Evolutionary conservation across 2,797 vertebrate species (phyloP).

Genomic region (Nothura maculosa): DNA sequence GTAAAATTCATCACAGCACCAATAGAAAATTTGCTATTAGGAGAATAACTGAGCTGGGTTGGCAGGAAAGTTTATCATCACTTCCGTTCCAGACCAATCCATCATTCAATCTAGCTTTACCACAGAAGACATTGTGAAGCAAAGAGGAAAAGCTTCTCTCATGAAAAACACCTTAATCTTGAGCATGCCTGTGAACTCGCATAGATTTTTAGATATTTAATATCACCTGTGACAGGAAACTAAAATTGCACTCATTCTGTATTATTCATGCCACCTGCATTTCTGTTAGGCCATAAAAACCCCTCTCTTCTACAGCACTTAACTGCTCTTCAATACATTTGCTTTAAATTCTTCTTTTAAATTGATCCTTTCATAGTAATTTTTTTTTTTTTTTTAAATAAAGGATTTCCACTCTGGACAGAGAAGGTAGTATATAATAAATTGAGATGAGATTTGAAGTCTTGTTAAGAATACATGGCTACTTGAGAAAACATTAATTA

Average conservation of each 20-base stretch:
- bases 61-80: not conserved
- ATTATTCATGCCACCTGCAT: not conserved
- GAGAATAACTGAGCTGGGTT: accelerated
- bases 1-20: not conserved
- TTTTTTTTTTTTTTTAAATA: not conserved
- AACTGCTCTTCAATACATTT: not conserved
- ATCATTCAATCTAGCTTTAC: not conserved
- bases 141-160: not conserved
- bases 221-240: not conserved
- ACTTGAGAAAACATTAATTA: not conserved
- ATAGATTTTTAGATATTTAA: not conserved
- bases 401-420: not conserved
- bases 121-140: not conserved
- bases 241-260: not conserved
- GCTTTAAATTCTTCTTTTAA: not conserved
- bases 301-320: not conserved
- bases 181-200: not conserved
- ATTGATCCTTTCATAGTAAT: not conserved
- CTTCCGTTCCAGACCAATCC: not conserved
- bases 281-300: not conserved
- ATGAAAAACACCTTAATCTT: not conserved
- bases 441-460: not conserved
- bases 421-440: not conserved
- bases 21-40: not conserved
- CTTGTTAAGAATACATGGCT: not conserved